A percentile compares a stretch with the other conserved stretches of the same genome.
phyloP scores from a whole-genome alignment of 2,888 invertebrate species.

The Drosophila kuntzei region DNA sequence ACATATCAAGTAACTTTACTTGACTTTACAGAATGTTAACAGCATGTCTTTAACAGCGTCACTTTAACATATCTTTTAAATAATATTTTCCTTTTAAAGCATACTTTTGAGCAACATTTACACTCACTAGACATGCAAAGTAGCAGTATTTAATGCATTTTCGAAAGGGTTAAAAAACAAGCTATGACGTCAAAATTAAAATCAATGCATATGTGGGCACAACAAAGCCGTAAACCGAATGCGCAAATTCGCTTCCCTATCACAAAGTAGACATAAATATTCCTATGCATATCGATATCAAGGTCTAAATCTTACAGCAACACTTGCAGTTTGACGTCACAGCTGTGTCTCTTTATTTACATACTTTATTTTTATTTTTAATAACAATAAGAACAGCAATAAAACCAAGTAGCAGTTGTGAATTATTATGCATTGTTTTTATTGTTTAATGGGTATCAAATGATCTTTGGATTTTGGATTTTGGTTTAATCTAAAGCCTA shows the following conservation, averaged over 20 bases:
- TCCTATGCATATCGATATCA: constrained; percentile 28
- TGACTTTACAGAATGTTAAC: neutral
- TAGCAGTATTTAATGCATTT: constrained; percentile 3
- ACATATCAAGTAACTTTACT: too few relatives aligned
- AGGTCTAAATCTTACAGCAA: constrained; percentile 14
- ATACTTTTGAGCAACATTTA: constrained; percentile 36
- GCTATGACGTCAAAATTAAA: constrained; percentile 48
- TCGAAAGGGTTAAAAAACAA: constrained; percentile 6
- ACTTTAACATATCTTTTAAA: neutral
- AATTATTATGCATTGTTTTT: constrained; percentile 35
- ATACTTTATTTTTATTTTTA: neutral
- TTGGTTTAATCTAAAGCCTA: constrained; percentile 37
- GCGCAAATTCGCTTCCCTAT: constrained; percentile 27
- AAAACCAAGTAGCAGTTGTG: constrained; percentile 16
- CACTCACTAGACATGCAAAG: neutral
- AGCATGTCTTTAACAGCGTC: neutral
- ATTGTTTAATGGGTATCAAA: neutral
- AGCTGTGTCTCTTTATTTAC: constrained; percentile 6
- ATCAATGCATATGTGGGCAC: constrained; percentile 29
- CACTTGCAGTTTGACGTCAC: constrained; percentile 56
- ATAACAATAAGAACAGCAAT: constrained; percentile 14
- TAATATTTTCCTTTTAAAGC: constrained; percentile 15
- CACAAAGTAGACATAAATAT: constrained; percentile 3
- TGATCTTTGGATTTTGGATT: neutral
- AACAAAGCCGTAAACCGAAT: constrained; percentile 28